Evolutionary conservation across 2,113 vertebrate species (phyloP).

Genomic region (Xenus cinereus): DNA sequence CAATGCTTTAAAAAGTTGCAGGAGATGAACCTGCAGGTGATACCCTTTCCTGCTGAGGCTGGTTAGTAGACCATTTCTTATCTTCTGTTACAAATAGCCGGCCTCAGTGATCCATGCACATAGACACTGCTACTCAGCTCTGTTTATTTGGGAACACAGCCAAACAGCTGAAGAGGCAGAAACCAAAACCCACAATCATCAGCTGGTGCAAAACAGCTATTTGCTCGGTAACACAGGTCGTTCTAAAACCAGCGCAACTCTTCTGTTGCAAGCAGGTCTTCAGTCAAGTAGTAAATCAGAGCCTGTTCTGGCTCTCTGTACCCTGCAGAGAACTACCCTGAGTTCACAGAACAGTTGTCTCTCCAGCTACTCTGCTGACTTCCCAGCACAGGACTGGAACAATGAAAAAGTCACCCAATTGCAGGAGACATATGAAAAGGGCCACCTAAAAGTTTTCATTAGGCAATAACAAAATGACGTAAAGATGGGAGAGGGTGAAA

Average conservation of each 20-base stretch:
- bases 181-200: constrained; percentile 16
- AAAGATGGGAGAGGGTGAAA: fast-evolving
- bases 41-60: background rate
- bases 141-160: background rate
- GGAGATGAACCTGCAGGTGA: background rate
- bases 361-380: background rate
- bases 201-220: background rate
- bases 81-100: background rate
- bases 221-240: background rate
- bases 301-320: background rate
- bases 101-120: background rate
- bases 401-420: fast-evolving
- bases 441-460: fast-evolving
- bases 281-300: background rate
- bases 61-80: background rate
- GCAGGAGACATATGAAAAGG: background rate
- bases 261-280: background rate
- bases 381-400: background rate
- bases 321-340: background rate
- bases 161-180: constrained; percentile 4
- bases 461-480: background rate
- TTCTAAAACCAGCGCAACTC: background rate
- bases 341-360: background rate
- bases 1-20: background rate
- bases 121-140: background rate